Base-by-base conservation (phyloP, 2,113 vertebrate species). In the Silurus asotus region DNA sequence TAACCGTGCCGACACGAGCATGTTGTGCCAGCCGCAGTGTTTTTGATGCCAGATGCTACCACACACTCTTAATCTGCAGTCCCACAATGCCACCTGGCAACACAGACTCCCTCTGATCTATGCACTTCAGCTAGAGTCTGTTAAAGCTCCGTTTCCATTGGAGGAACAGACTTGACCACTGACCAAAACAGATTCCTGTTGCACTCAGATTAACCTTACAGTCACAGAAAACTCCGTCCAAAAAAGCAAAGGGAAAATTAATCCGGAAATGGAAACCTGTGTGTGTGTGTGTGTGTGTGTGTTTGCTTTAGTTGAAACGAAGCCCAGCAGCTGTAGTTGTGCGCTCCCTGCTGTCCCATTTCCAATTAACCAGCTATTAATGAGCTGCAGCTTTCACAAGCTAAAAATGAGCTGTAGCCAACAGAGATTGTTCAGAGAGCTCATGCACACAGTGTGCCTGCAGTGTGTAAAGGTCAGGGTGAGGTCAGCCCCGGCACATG, bases 361-460 rank as follows among this genome's bases (percentile, higher is more conserved):
- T 86, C 56, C 74, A 70, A 88, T 87, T 85, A 84, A 74, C 37
- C 83, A 61, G 74, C 84, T 72, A 90, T 84, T 87, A 86, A 85
- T 83, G 84, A 83, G 28, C 79, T 56, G 87, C 61, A 81, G 13
- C 70, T 49, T 87, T 87, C 76, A 81, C 74, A 79, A 86, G 81
- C 76, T n/a, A 20, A 61, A 81, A 64, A 69, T 59, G 81, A 88
- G 25, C 37, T 79, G 74, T 77, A 75, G 56, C 74, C 37, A 53
- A 53, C 61, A 67, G 13, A 67, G 74, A 80, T 65, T 83, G 28
- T 59, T 74, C 64, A 28, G 23, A 78, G 23, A 74, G 56, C 45
- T 76, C 59, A 81, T 56, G 37, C 28, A 59, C 77, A 51, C 45
- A n/a, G 55, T 58, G 61, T 25, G 56, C 48, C 62, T 53, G 48